A percentile compares a stretch with the other conserved stretches of the same genome.
phyloP scores from a whole-genome alignment of 2,888 invertebrate genomes.

The Liopterus haemorrhoidalis region DNA sequence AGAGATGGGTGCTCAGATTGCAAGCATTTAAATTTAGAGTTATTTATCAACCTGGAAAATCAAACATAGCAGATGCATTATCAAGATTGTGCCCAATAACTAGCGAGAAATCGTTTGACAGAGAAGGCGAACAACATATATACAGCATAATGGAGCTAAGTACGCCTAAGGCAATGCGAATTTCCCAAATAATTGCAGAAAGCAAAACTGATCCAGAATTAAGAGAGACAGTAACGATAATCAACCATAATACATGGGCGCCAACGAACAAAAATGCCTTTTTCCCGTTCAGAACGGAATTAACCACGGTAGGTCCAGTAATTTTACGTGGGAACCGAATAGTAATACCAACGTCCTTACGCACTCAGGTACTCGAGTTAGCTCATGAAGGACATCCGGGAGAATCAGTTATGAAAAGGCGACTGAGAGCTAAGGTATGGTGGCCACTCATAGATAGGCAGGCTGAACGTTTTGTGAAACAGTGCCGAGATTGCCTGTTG shows the following conservation, averaged over 20 bases:
- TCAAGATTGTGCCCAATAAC: constrained; percentile 28
- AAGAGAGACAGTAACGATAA: constrained; percentile 14
- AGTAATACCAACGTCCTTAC: constrained; percentile 26
- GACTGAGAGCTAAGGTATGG: constrained; percentile 31
- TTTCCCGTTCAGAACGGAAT: constrained; percentile 26
- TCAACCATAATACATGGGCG: constrained; percentile 24
- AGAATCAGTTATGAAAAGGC: constrained; percentile 30
- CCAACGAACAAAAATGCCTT: constrained; percentile 24
- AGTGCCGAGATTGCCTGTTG: constrained; percentile 14
- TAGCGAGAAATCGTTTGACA: constrained; percentile 23
- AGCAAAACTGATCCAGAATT: constrained; percentile 16
- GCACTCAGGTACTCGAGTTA: constrained; percentile 19
- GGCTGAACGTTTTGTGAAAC: constrained; percentile 18
- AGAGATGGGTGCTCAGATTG: constrained; percentile 33
- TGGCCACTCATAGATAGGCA: constrained; percentile 29
- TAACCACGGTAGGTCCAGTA: constrained; percentile 28
- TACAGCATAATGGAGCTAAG: constrained; percentile 21
- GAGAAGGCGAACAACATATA: constrained; percentile 27
- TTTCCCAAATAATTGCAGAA: constrained; percentile 9
- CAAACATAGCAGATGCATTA: constrained; percentile 33
- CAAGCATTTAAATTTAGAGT: constrained; percentile 30
- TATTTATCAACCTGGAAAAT: constrained; percentile 30
- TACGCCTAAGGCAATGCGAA: constrained; percentile 25
- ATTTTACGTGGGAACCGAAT: constrained; percentile 27
- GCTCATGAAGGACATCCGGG: constrained; percentile 34